Conservation (phyloP, 2,888 invertebrate species). For the Halictus ligatus region DNA sequence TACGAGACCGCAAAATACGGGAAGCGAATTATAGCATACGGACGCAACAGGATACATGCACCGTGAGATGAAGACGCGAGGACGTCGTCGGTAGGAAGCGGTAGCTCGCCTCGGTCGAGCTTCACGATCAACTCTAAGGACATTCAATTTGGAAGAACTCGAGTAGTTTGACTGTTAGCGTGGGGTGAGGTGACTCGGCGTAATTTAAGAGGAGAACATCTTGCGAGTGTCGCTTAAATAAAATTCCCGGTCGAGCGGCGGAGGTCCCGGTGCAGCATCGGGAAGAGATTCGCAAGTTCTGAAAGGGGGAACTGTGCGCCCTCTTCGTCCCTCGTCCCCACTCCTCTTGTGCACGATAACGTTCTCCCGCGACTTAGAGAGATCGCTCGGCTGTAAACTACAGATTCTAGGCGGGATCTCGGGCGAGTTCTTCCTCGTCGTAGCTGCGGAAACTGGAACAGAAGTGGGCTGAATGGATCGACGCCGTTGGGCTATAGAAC, state of each 20-base stretch:
- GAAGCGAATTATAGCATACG: not conserved
- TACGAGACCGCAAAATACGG: not conserved
- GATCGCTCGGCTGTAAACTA: constrained; percentile 44
- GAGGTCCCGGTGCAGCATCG: not conserved
- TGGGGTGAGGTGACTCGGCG: not conserved
- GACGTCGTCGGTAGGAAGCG: not conserved
- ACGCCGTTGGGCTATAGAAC: not conserved
- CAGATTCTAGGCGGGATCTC: constrained; percentile 28
- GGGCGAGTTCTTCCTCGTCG: constrained; percentile 18
- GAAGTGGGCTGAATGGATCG: constrained; percentile 43
- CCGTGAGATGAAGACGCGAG: not conserved
- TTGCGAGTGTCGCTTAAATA: constrained; percentile 20
- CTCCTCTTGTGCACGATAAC: constrained; percentile 33
- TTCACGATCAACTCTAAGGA: not conserved
- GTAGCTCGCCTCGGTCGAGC: not conserved
- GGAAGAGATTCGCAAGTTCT: constrained; percentile 23
- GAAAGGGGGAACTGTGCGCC: not conserved
- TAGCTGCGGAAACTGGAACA: constrained; percentile 32
- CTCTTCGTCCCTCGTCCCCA: not conserved
- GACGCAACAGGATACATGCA: not conserved
- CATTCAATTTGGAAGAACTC: not conserved
- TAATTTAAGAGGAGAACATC: not conserved
- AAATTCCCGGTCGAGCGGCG: constrained; percentile 15
- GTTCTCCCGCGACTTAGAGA: constrained; percentile 23
- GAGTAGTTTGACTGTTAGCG: not conserved